Evolutionary conservation across 2,888 invertebrate species (phyloP), one percentile per base, ranked within the genome.

Genomic region (Macropis europaea): DNA sequence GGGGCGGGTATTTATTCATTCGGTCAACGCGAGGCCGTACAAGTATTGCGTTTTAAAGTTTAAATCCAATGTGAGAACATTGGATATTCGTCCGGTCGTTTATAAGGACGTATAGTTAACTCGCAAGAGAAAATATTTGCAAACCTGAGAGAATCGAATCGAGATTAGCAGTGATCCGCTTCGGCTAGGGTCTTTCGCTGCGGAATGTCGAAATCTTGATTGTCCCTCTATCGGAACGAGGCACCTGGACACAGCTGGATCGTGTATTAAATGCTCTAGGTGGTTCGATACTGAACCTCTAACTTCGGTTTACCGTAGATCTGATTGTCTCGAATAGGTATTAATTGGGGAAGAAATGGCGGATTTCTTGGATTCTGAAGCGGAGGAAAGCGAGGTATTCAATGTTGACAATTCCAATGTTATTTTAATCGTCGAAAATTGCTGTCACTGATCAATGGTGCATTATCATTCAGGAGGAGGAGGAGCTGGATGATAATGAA

Each of bases 401-500:
- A 3, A 43, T 32, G 9, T 4, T 38, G 0, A n/a, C 7, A n/a
- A 19, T 13, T 13, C 5, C 17, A 22, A 9, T 6, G 5, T n/a
- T 32, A 9, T 7, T 34, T 30, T 19, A 6, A 32, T 30, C 7
- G 11, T 48, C 11, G 7, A 6, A 13, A 26, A 36, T 4, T 45
- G 24, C 42, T 54, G 9, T 15, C 47, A 34, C 56, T 47, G 36
- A 48, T 42, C 47, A 17, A 24, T 52, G 36, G 17, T 24, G 6
- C 47, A 22, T 40, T 47, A 59, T 67, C 24, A 52, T 57, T 13
- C 40, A 94, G 89, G 95, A 96, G 90, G 96, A 95, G 86, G 94
- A 95, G 82, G 95, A 95, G 83, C 92, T 95, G 85, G 93, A 94
- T 83, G 93, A 93, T 48, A 92, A 93, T 81, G 95, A 95, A 81